These are phyloP conservation scores for Heterodera carotae DNA, from an alignment of 1,140 invertebrate species.

Conservation along the genomic window DNA sequence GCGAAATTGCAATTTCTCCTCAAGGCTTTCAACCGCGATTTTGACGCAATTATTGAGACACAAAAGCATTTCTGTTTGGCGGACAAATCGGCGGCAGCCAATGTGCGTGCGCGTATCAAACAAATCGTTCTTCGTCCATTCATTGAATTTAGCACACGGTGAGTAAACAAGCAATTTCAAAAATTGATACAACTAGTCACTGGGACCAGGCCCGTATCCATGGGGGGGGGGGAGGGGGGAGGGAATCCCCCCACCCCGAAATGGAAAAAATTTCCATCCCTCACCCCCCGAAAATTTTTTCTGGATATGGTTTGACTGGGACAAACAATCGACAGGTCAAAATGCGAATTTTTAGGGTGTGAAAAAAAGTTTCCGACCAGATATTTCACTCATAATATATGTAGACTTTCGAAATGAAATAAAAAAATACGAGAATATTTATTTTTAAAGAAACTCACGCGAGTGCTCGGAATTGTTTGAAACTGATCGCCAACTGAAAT, in stretches of 20 bases:
- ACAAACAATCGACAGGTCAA: too few relatives aligned
- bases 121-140: slow-evolving; percentile 48
- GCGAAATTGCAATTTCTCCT: too few relatives aligned
- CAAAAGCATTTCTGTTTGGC: slow-evolving; percentile 50
- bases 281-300: too few relatives aligned
- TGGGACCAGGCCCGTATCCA: too few relatives aligned
- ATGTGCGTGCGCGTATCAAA: slow-evolving; percentile 48
- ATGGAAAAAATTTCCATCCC: too few relatives aligned
- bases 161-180: slow-evolving; percentile 14
- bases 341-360: too few relatives aligned
- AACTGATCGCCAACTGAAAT: slow-evolving; percentile 49
- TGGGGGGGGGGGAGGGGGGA: too few relatives aligned
- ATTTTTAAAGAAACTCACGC: slow-evolving; percentile 26
- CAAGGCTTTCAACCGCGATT: slow-evolving; percentile 54
- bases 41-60: slow-evolving; percentile 47
- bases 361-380: not conserved
- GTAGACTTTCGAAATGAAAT: too few relatives aligned
- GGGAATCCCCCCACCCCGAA: too few relatives aligned
- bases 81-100: slow-evolving; percentile 36
- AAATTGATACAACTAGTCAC: too few relatives aligned
- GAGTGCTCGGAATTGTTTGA: slow-evolving; percentile 30
- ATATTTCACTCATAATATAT: too few relatives aligned
- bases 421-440: not conserved
- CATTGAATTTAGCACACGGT: slow-evolving; percentile 49
- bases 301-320: too few relatives aligned